These are phyloP conservation scores for Tamandua tetradactyla DNA, from an alignment of 2,797 vertebrate species.

Conservation along the genomic window DNA sequence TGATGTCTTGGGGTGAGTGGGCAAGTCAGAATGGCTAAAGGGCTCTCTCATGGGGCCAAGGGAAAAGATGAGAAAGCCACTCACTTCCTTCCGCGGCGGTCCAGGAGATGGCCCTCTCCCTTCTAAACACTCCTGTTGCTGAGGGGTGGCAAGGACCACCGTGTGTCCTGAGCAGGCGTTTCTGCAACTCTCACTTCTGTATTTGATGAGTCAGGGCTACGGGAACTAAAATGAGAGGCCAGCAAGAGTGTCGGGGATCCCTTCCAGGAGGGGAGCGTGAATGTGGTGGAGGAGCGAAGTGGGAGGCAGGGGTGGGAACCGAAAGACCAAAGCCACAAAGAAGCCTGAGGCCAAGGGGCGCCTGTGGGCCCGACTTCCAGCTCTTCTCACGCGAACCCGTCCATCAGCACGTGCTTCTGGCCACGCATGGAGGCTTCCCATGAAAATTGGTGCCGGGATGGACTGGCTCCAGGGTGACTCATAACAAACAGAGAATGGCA, in stretches of 20 bases:
- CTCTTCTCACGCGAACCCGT: conserved; percentile 49
- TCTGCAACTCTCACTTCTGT: not conserved
- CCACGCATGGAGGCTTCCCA: conserved; percentile 71
- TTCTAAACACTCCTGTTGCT: not conserved
- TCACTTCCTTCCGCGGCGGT: not conserved
- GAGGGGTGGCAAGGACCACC: not conserved
- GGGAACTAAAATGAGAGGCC: not conserved
- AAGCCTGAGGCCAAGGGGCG: not conserved
- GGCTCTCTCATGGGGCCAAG: not conserved
- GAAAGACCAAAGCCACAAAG: conserved; percentile 29
- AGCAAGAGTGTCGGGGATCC: not conserved
- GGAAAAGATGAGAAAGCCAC: not conserved
- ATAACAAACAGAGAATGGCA: conserved; percentile 78
- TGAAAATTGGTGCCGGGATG: conserved; percentile 40
- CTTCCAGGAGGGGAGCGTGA: not conserved
- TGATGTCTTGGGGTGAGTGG: not conserved
- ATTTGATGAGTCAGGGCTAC: not conserved
- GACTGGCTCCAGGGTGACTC: conserved; percentile 80
- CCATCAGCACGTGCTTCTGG: conserved; percentile 64
- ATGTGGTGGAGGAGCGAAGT: not conserved
- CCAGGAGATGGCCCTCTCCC: not conserved
- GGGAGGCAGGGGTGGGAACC: not conserved
- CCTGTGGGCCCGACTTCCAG: conserved; percentile 53
- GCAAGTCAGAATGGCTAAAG: not conserved
- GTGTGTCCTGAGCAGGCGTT: not conserved